phyloP scores from a whole-genome alignment of 2,113 vertebrate species.

The Struthio camelus region DNA sequence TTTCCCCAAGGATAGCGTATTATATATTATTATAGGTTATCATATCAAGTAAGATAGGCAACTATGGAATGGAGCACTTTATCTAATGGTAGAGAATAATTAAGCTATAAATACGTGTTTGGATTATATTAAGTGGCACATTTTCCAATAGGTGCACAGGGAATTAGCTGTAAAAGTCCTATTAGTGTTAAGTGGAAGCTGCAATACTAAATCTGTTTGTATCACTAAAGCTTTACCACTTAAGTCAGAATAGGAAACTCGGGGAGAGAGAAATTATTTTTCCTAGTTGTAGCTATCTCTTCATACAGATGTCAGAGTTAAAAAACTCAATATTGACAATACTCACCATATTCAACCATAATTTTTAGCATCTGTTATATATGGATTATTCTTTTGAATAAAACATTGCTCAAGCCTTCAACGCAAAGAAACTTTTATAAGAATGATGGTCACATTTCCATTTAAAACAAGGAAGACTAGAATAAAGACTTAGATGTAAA shows the following conservation, averaged over 20 bases:
- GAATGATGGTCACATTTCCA: not conserved
- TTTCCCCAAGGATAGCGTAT: not conserved
- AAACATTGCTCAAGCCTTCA: not conserved
- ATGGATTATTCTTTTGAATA: not conserved
- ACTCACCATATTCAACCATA: not conserved
- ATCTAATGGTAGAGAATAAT: conserved; percentile 39
- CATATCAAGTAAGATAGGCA: not conserved
- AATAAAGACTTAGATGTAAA: not conserved
- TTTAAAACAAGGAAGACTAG: not conserved
- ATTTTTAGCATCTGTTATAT: not conserved
- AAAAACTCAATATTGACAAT: not conserved
- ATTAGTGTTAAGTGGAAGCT: conserved; percentile 52
- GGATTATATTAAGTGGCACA: conserved; percentile 35
- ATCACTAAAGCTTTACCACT: conserved; percentile 5
- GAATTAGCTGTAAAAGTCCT: conserved; percentile 52
- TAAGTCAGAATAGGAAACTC: not conserved
- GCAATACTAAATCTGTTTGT: conserved; percentile 1
- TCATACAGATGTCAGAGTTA: not conserved
- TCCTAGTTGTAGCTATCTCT: not conserved
- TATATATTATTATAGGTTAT: not conserved
- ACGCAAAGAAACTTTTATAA: not conserved
- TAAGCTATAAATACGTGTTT: conserved; percentile 46
- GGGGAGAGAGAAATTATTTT: not conserved
- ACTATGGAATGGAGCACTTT: not conserved
- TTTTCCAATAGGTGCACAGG: conserved; percentile 42